A percentile compares a stretch with the other conserved stretches of the same genome.
phyloP scores from a whole-genome alignment of 2,113 vertebrate genomes.

The Vireo altiloquus region DNA sequence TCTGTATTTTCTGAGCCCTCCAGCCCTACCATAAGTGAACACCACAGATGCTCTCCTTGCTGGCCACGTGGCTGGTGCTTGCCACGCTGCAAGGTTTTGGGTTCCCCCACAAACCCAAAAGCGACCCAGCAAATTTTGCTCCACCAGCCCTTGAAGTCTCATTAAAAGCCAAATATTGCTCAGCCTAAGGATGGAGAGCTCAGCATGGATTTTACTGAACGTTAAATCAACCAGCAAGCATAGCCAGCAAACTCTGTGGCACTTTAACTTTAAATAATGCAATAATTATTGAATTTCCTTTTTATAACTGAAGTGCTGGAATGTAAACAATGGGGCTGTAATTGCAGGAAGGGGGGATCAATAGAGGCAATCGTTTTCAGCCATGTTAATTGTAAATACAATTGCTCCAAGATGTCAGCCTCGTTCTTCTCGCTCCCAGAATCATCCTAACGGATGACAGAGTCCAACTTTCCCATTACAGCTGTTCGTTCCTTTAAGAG shows the following conservation, averaged over 20 bases:
- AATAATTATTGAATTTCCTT: conserved; percentile 99
- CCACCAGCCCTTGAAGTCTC: conserved; percentile 66
- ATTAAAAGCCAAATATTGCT: conserved; percentile 80
- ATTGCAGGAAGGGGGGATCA: conserved; percentile 98
- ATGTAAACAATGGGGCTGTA: conserved; percentile 99
- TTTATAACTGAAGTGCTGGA: conserved; percentile 98
- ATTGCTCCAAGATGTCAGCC: conserved; percentile 89
- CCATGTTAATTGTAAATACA: conserved; percentile 97
- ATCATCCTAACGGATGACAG: conserved; percentile 88
- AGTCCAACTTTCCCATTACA: conserved; percentile 93
- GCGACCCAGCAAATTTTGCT: conserved; percentile 21
- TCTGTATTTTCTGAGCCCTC: background rate
- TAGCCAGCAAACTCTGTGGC: conserved; percentile 89
- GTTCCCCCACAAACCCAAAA: background rate
- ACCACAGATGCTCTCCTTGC: background rate
- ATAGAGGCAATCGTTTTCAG: conserved; percentile 98
- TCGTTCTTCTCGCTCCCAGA: conserved; percentile 84
- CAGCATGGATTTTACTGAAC: conserved; percentile 80
- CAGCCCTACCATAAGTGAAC: background rate
- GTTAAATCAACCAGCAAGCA: conserved; percentile 82
- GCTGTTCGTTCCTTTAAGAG: conserved; percentile 94
- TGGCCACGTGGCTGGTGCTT: rapidly evolving
- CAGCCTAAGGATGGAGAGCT: conserved; percentile 77
- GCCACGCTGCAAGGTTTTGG: background rate
- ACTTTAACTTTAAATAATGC: conserved; percentile 99